Evolutionary conservation across 23 tunicate genomes (phyloP).

Genomic region (Ascidia mentula): DNA sequence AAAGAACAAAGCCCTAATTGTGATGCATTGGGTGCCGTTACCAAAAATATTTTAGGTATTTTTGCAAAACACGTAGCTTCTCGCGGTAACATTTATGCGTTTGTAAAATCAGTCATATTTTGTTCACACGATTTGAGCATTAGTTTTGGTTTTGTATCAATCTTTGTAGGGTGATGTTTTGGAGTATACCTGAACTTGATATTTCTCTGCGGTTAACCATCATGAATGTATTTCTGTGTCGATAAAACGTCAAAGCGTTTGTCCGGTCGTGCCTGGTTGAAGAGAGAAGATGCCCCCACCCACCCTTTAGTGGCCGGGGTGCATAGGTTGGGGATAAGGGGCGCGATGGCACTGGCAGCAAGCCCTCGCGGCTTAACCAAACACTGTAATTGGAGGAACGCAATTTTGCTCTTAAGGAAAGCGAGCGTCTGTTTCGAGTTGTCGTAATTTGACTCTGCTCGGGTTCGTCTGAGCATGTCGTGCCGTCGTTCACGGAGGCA

Average conservation of each 20-base stretch:
- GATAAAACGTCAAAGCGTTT: background rate
- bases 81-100: too few species aligned
- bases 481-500: background rate
- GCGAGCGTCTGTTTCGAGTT: background rate
- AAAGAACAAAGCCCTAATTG: too few species aligned
- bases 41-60: too few species aligned
- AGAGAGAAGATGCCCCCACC: background rate
- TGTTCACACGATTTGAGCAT: too few species aligned
- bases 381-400: constrained; percentile 10
- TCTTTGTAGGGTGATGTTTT: too few species aligned
- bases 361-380: constrained; percentile 6
- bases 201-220: too few species aligned
- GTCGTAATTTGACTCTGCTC: background rate
- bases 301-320: background rate
- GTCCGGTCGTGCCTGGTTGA: background rate
- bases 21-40: too few species aligned
- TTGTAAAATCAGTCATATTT: too few species aligned
- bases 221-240: too few species aligned
- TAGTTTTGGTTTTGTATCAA: too few species aligned
- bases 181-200: too few species aligned
- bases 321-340: background rate
- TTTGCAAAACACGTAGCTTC: too few species aligned
- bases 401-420: background rate
- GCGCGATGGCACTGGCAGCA: background rate
- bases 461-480: constrained; percentile 8